These are phyloP conservation scores for Camponotus pennsylvanicus DNA, from an alignment of 1,140 invertebrate species.

Conservation along the genomic window DNA sequence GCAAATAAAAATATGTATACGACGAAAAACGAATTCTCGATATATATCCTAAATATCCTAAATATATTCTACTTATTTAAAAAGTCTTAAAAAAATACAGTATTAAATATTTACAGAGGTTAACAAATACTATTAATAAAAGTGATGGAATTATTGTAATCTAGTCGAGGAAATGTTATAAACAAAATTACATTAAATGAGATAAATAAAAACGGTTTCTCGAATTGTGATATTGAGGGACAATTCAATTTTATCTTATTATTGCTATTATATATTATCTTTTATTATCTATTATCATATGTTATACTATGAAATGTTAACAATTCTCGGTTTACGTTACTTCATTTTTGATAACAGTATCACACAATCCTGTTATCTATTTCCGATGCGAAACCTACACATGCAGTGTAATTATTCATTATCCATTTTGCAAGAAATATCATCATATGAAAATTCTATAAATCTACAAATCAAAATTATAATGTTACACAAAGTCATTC, in stretches of 20 bases:
- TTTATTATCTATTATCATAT: background rate
- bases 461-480: background rate
- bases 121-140: background rate
- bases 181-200: background rate
- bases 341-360: background rate
- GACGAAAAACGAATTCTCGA: background rate
- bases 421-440: too few relatives aligned
- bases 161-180: background rate
- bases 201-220: background rate
- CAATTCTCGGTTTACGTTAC: background rate
- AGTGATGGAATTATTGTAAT: background rate
- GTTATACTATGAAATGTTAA: background rate
- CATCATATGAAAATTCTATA: too few relatives aligned
- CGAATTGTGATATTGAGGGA: background rate
- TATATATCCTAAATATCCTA: background rate
- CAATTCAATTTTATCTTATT: background rate
- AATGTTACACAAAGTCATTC: background rate
- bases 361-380: conserved; percentile 2
- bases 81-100: background rate
- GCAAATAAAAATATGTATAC: conserved; percentile 46
- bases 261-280: background rate
- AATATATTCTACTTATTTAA: background rate
- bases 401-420: background rate
- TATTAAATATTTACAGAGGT: background rate
- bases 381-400: background rate